phyloP scores from a whole-genome alignment of 35 echinoderm and acorn worm genomes.

The Nesometra sesokonis region DNA sequence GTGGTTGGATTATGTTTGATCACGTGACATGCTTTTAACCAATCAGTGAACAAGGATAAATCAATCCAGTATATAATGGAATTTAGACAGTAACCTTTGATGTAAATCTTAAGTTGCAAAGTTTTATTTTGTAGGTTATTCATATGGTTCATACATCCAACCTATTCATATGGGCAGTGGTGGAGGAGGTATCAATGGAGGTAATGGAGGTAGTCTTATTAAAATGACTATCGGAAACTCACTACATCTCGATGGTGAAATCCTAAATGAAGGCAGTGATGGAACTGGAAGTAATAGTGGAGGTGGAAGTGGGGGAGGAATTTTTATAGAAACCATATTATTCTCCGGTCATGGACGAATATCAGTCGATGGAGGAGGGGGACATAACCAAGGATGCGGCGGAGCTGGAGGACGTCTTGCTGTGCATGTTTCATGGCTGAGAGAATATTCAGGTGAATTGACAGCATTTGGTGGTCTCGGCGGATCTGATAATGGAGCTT shows the following conservation, averaged over 20 bases:
- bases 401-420: constrained; percentile 81
- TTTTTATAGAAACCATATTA: constrained; percentile 51
- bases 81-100: no score
- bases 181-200: constrained; percentile 55
- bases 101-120: no score
- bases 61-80: no score
- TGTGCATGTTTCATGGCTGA: constrained; percentile 70
- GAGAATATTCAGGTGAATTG: constrained; percentile 57
- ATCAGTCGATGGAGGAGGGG: constrained; percentile 58
- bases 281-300: constrained; percentile 40
- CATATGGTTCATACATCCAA: constrained; percentile 63
- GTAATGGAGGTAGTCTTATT: constrained; percentile 54
- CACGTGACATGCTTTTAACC: no score
- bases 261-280: constrained; percentile 44
- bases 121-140: constrained; percentile 24
- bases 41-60: no score
- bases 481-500: constrained; percentile 15
- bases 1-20: no score
- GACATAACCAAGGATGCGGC: constrained; percentile 45
- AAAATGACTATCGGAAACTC: constrained; percentile 42
- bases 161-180: constrained; percentile 66
- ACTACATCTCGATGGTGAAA: constrained; percentile 63
- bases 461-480: constrained; percentile 42
- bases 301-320: constrained; percentile 82
- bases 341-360: constrained; percentile 75